Conservation (phyloP, 2,888 invertebrate species). For the Pheosia tremula region DNA sequence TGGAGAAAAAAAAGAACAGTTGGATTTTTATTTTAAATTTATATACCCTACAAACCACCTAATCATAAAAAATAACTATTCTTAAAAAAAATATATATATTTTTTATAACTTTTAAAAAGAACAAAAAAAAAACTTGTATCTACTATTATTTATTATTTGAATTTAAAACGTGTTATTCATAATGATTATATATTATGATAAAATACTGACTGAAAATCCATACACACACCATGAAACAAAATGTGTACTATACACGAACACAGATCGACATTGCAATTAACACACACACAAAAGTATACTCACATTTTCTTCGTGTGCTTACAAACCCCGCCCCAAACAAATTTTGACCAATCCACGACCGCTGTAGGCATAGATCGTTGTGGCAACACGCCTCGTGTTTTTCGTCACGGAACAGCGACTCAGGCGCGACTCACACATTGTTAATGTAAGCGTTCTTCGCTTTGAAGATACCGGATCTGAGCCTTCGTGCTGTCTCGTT, state of each 20-base stretch:
- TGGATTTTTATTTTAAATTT: too few species aligned
- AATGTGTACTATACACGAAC: constrained; percentile 71
- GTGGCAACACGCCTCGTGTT: constrained; percentile 81
- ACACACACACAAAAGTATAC: constrained; percentile 69
- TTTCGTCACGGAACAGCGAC: constrained; percentile 82
- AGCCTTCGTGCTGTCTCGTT: constrained; percentile 72
- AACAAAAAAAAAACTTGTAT: background rate
- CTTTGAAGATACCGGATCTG: constrained; percentile 78
- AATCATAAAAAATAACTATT: too few species aligned
- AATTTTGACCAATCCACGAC: constrained; percentile 75
- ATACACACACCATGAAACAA: constrained; percentile 59
- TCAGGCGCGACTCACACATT: constrained; percentile 84
- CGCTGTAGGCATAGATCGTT: constrained; percentile 77
- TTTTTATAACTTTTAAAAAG: background rate
- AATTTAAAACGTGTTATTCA: constrained; percentile 5
- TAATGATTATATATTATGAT: constrained; percentile 18
- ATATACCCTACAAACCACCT: too few species aligned
- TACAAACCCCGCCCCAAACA: constrained; percentile 74
- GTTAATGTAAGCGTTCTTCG: constrained; percentile 76
- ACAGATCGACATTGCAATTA: constrained; percentile 80
- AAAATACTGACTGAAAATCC: constrained; percentile 63
- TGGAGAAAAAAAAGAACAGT: too few species aligned
- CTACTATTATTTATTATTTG: too few species aligned
- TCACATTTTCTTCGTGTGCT: constrained; percentile 72
- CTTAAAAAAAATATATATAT: too few species aligned